A percentile compares a stretch with the other conserved stretches of the same genome.
phyloP scores from a whole-genome alignment of 2,888 invertebrate species.

The Drosophila kuntzei region DNA sequence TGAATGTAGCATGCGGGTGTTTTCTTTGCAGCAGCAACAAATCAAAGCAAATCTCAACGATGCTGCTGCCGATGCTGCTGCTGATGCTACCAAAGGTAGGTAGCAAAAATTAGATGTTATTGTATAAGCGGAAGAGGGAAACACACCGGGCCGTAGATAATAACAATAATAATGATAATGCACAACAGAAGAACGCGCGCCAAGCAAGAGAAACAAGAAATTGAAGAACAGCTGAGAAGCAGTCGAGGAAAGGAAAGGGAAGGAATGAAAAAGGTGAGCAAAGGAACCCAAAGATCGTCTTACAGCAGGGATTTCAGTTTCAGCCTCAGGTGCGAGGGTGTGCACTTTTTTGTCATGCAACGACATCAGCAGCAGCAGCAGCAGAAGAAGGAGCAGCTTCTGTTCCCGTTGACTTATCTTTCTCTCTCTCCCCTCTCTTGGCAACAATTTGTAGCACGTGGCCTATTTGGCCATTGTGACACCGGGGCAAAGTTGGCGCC shows the following conservation, averaged over 20 bases:
- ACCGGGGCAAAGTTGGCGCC: conserved; percentile 75
- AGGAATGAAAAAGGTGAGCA: conserved; percentile 15
- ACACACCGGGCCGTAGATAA: conserved; percentile 82
- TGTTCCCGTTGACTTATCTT: conserved; percentile 31
- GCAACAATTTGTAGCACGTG: conserved; percentile 78
- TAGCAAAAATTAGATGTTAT: conserved; percentile 80
- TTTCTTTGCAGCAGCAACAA: conserved; percentile 41
- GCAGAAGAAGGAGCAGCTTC: conserved; percentile 32
- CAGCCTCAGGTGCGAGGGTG: conserved; percentile 81
- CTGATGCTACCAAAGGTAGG: conserved; percentile 58
- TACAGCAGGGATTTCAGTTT: conserved; percentile 70
- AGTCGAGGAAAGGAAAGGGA: conserved; percentile 3
- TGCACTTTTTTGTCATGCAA: conserved; percentile 62
- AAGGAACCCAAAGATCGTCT: conserved; percentile 57
- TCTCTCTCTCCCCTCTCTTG: conserved; percentile 3
- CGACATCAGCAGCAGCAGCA: conserved; percentile 36
- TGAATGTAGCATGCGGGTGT: conserved; percentile 69
- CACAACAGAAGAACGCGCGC: conserved; percentile 64
- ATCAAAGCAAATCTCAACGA: conserved; percentile 63
- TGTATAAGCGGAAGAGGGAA: conserved; percentile 76
- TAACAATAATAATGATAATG: conserved; percentile 73
- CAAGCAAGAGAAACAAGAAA: conserved; percentile 38
- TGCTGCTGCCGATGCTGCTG: conserved; percentile 26
- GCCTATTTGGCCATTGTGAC: conserved; percentile 71
- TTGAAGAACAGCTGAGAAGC: conserved; percentile 58